Conservation (phyloP, 2,113 vertebrate genomes). For the Dipodomys spectabilis region DNA sequence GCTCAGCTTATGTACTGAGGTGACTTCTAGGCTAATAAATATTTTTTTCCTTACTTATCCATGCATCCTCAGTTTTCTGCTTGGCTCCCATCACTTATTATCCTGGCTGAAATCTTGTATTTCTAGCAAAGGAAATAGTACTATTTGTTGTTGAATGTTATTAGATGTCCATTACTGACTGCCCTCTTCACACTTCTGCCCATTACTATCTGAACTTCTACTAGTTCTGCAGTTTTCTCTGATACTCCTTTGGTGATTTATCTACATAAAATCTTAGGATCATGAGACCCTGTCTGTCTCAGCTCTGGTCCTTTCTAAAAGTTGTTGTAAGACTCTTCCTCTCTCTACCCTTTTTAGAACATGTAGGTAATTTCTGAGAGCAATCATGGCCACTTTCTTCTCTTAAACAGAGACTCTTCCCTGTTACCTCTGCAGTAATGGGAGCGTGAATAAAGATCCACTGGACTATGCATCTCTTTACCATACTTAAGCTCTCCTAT, state of each 20-base stretch:
- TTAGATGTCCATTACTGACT: not conserved
- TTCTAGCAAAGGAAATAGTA: not conserved
- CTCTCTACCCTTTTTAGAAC: not conserved
- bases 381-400: not conserved
- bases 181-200: not conserved
- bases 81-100: not conserved
- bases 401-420: not conserved
- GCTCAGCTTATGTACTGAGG: not conserved
- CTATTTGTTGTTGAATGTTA: not conserved
- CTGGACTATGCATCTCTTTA: not conserved
- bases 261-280: not conserved
- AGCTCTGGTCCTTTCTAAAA: fast-evolving
- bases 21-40: not conserved
- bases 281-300: not conserved
- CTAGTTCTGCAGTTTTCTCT: no score
- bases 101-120: not conserved
- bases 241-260: fast-evolving
- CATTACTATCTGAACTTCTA: not conserved
- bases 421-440: not conserved
- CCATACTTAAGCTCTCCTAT: not conserved
- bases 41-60: not conserved
- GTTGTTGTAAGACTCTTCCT: not conserved
- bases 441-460: not conserved
- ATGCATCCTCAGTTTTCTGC: not conserved
- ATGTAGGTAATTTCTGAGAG: not conserved